These are phyloP conservation scores for Cepphus grylle DNA, from an alignment of 2,113 vertebrate species.

Conservation along the genomic window DNA sequence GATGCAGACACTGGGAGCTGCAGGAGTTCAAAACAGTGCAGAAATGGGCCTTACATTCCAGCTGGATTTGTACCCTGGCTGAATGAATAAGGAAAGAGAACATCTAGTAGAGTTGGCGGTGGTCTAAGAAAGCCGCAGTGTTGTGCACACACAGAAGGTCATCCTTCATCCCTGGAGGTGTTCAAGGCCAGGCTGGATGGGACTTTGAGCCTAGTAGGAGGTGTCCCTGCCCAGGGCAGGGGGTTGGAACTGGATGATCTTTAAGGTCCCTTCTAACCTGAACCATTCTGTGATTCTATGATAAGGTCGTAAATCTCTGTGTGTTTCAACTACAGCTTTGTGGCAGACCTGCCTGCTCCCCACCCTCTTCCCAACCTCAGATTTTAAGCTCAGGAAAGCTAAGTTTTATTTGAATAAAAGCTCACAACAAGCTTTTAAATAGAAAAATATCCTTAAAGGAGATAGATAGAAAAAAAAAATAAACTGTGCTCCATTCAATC, in stretches of 20 bases:
- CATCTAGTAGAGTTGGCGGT: not conserved
- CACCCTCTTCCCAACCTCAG: not conserved
- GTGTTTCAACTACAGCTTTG: not conserved
- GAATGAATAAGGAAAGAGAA: not conserved
- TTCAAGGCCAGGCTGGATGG: too few species aligned
- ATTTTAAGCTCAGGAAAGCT: not conserved
- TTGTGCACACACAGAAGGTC: fast-evolving
- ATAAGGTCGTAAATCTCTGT: not conserved
- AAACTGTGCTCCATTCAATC: not conserved
- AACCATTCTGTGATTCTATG: too few species aligned
- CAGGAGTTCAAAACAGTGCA: not conserved
- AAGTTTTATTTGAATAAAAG: not conserved
- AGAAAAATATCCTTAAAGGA: not conserved
- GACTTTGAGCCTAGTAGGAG: too few species aligned
- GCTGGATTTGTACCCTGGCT: not conserved
- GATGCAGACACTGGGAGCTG: not conserved
- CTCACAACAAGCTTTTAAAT: not conserved
- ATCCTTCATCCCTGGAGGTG: too few species aligned
- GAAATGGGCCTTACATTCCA: not conserved
- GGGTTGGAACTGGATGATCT: too few species aligned
- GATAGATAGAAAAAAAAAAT: not conserved
- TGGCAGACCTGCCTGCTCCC: not conserved
- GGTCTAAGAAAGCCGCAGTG: not conserved
- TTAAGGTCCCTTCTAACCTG: too few species aligned
- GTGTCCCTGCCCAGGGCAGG: too few species aligned